Evolutionary conservation across 2,113 vertebrate species (phyloP).

Genomic region (Numenius arquata): DNA sequence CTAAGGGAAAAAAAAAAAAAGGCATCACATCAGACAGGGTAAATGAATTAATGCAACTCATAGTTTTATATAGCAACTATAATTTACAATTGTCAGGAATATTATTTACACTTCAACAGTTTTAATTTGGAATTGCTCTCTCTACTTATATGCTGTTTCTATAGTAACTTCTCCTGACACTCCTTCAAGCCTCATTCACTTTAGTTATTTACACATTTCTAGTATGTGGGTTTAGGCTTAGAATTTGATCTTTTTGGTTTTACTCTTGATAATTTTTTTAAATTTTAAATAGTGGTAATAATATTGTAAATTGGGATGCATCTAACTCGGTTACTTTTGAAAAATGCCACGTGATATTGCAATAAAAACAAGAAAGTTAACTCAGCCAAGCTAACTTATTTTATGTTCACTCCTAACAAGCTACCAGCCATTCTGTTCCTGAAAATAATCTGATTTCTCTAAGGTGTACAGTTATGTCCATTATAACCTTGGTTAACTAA

Average conservation of each 20-base stretch:
- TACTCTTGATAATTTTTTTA: background rate
- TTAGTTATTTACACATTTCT: background rate
- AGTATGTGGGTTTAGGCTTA: background rate
- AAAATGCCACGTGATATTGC: background rate
- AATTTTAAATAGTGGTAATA: background rate
- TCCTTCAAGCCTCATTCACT: background rate
- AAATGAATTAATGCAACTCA: background rate
- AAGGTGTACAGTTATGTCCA: background rate
- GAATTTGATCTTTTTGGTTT: background rate
- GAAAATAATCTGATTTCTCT: background rate
- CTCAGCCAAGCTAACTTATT: background rate
- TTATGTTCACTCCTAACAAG: background rate
- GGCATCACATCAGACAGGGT: background rate
- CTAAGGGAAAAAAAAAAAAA: background rate
- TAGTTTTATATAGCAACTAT: background rate
- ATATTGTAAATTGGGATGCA: background rate
- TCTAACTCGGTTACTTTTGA: background rate
- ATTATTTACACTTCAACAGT: background rate
- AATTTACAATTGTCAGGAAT: background rate
- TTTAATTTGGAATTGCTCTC: background rate
- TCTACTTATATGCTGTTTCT: background rate
- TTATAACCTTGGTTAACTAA: background rate
- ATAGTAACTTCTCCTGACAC: background rate
- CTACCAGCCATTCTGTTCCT: background rate
- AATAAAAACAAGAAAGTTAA: background rate